Percentiles rank a stretch among this genome's conserved stretches.
Evolutionary conservation across 2,797 vertebrate species (phyloP).

Genomic region (Onychomys leucogaster): DNA sequence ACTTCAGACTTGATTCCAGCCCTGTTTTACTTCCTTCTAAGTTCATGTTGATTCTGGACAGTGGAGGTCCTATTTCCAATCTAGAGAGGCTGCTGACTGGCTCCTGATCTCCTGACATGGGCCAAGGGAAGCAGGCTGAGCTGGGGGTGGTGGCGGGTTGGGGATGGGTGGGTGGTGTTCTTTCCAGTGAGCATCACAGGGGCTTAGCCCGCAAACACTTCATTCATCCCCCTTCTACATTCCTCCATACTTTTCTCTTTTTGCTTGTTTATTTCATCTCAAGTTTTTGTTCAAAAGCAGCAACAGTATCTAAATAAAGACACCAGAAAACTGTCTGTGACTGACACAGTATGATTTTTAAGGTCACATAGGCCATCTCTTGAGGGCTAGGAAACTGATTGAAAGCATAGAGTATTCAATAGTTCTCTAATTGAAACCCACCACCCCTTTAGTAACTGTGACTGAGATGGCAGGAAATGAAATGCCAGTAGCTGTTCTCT

Average conservation of each 20-base stretch:
- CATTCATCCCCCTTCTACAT: neutral
- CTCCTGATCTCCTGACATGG: neutral
- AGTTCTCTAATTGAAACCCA: neutral
- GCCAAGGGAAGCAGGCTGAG: constrained; percentile 58
- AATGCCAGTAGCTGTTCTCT: neutral
- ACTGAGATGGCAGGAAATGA: neutral
- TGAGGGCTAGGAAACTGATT: neutral
- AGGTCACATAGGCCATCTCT: constrained; percentile 5
- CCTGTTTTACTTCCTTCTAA: constrained; percentile 71
- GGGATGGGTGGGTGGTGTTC: neutral
- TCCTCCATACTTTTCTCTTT: neutral
- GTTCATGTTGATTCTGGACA: constrained; percentile 77
- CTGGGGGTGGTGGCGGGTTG: neutral
- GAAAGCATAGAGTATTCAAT: neutral
- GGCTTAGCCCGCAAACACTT: neutral
- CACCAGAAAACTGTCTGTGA: neutral
- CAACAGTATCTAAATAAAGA: neutral
- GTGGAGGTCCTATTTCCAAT: constrained; percentile 62
- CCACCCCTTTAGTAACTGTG: neutral
- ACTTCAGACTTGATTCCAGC: constrained; percentile 64
- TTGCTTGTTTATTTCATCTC: neutral
- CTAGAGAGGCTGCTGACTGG: constrained; percentile 65
- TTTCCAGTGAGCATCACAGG: neutral
- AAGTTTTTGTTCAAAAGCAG: neutral
- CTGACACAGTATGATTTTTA: neutral